A percentile compares a stretch with the other conserved stretches of the same genome.
Evolutionary conservation across 2,113 vertebrate genomes (phyloP).

Genomic region (Nibea coibor): DNA sequence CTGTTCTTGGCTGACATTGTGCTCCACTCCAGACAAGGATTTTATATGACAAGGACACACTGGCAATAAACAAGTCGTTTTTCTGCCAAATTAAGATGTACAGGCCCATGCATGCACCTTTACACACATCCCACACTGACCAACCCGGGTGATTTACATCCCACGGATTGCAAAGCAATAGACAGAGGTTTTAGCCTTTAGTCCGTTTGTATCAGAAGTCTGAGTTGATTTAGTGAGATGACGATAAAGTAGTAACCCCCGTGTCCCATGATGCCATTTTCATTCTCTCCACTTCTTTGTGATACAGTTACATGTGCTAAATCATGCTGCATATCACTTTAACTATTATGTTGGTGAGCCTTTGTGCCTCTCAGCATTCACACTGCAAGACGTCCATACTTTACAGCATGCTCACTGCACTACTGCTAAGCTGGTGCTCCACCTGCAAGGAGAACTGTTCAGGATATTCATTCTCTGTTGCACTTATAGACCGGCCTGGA

Average conservation of each 20-base stretch:
- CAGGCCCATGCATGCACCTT: not conserved
- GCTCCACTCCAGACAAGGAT: conserved; percentile 22
- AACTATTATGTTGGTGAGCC: not conserved
- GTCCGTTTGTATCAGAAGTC: conserved; percentile 30
- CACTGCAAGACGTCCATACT: not conserved
- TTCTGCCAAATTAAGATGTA: conserved; percentile 53
- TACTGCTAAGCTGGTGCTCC: not conserved
- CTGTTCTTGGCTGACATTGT: conserved; percentile 48
- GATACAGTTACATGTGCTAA: not conserved
- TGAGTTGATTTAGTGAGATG: conserved; percentile 47
- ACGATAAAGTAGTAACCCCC: conserved; percentile 20
- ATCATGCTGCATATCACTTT: not conserved
- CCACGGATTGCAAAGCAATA: conserved; percentile 58
- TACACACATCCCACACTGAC: conserved; percentile 40
- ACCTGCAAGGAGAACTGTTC: not conserved
- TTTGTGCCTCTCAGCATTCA: conserved; percentile 2
- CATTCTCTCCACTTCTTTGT: not conserved
- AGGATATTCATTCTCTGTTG: not conserved
- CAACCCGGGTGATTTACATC: conserved; percentile 53
- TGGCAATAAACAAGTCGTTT: conserved; percentile 50
- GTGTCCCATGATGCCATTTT: conserved; percentile 24
- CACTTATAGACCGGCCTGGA: not conserved
- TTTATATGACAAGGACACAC: conserved; percentile 54
- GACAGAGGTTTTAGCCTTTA: conserved; percentile 40
- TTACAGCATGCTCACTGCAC: not conserved